Base-by-base conservation (phyloP, 2,888 invertebrate species). In the Apomyelois bistriatella region DNA sequence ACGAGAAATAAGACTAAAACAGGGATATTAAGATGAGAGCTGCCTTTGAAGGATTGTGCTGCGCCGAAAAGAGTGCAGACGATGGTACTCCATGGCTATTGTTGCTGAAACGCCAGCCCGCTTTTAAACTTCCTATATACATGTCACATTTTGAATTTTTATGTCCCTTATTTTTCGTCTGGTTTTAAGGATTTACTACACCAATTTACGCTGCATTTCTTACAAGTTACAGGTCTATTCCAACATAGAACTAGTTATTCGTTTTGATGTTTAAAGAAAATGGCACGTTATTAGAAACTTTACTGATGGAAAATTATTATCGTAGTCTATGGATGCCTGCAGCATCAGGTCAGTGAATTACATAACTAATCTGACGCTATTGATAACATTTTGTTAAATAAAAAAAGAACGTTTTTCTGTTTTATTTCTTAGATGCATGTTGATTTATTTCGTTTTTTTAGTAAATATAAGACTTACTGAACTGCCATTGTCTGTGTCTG, bases 1-100 rank as follows among this genome's bases (percentile, higher is more conserved):
- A 82, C 79, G 72, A 76, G 73, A 85, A 88, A 88, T 86, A 86
- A 87, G 85, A 83, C 78, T 83, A 84, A 85, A 88, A 86, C 82
- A 76, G 75, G 79, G 72, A 81, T 86, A 86, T 85, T 85, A 87
- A 86, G 87, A 85, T 79, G 82, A 84, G 84, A 84, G 85, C 62
- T 60, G 74, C 79, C 80, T 88, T 86, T 86, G 83, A 86, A 78
- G 82, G 72, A 76, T 77, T 72, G 69, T 69, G 58, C 64, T 67
- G 70, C 65, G 74, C 81, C 82, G 66, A 83, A 85, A 85, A 82
- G 84, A 82, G 80, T 76, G 67, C 62, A 76, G 74, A 75, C 71
- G 78, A 79, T 76, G 78, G 66, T 68, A 70, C 84, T 79, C 74
- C 68, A 77, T 68, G 61, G 53, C 52, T 56, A 60, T 60, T 60